Evolutionary conservation across 2,113 vertebrate genomes (phyloP), one percentile per base, ranked within the genome.

Genomic region (Glaucomys volans): DNA sequence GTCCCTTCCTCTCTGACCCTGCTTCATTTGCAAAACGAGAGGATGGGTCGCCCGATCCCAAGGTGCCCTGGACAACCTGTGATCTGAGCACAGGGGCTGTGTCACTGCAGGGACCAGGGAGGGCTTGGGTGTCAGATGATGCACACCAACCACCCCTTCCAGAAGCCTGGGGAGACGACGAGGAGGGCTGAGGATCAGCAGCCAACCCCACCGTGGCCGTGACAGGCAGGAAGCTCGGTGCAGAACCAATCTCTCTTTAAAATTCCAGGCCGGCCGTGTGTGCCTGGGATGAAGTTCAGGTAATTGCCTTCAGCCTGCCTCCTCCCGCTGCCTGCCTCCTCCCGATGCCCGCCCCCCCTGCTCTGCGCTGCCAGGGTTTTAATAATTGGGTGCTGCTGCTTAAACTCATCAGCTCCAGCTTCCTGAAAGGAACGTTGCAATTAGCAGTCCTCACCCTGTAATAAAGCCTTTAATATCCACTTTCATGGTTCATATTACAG

Each of bases 361-460:
- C 87, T 90, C 87, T 0, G 85, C 0, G 37, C 97, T 97, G 97
- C 94, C 98, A 97, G 98, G 88, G 98, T 96, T 96, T 95, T 98
- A 98, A 98, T 98, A 98, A 99, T 98, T 98, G 98, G 98, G 98
- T 98, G 98, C 98, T 90, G 97, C 98, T 97, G 98, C 98, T 98
- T 66, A 92, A 95, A 95, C 98, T 98, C 98, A 98, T 98, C 98
- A 91, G 69, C 98, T 96, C 97, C 86, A 54, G 97, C 97, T 98
- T 97, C 96, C 98, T 98, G 98, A 98, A 98, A 98, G 98, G 98
- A 98, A 98, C 93, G 85, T 97, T 97, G 98, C 98, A 98, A 99
- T 99, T 99, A 99, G 98, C 98, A 94, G 84, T 94, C 94, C 95
- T 98, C 98, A 98, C 98, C 98, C 98, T 98, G 98, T 97, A 98